Evolutionary conservation across 1,140 invertebrate genomes (phyloP).

Genomic region (Homarus americanus): DNA sequence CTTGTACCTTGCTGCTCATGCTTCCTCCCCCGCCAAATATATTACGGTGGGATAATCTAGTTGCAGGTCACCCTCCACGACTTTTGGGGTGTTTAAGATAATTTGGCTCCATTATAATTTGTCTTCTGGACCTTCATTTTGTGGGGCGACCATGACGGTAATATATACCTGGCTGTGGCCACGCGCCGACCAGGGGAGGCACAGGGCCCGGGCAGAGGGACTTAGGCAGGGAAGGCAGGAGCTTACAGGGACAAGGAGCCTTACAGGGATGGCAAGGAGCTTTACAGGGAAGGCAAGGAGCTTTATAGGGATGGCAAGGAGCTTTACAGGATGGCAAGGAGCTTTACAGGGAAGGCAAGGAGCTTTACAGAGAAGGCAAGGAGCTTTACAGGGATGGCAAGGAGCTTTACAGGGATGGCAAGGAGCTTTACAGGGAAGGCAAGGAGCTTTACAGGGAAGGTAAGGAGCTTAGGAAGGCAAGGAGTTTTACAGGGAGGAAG

Average conservation of each 20-base stretch:
- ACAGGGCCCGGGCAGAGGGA: too few species aligned
- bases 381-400: too few species aligned
- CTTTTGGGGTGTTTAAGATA: slow-evolving; percentile 33
- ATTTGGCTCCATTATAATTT: slow-evolving; percentile 49
- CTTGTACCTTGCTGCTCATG: neutral
- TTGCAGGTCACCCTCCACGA: slow-evolving; percentile 2
- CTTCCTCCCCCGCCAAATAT: neutral
- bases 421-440: too few species aligned
- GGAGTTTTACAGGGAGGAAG: too few species aligned
- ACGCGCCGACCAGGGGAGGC: too few species aligned
- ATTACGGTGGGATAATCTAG: neutral
- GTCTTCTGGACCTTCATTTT: slow-evolving; percentile 34
- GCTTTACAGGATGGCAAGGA: neutral
- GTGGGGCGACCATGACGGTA: slow-evolving; percentile 20
- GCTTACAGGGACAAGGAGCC: neutral
- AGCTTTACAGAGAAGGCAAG: neutral
- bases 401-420: too few species aligned
- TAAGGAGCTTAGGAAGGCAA: too few species aligned
- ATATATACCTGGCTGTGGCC: too few species aligned
- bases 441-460: too few species aligned
- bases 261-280: neutral
- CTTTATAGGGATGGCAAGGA: too few species aligned
- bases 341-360: neutral
- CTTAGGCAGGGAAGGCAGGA: neutral
- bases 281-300: neutral